Conservation (phyloP, 2,888 invertebrate genomes). For the Alloscopus bannaensis region DNA sequence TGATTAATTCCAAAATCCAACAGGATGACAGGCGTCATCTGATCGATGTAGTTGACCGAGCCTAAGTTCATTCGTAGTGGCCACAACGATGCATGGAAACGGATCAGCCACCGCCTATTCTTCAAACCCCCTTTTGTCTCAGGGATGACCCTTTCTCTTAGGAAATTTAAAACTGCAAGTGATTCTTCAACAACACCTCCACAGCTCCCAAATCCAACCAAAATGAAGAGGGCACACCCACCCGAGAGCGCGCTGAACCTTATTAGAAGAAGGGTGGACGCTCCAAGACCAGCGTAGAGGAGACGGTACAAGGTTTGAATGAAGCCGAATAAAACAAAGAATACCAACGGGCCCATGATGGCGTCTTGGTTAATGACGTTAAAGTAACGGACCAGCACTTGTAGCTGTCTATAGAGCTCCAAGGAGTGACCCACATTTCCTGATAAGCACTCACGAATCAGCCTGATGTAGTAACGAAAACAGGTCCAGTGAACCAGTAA, state of each 20-base stretch:
- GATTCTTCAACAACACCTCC: not conserved
- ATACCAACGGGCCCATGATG: not conserved
- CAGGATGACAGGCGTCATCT: not conserved
- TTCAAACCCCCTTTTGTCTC: not conserved
- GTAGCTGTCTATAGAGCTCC: not conserved
- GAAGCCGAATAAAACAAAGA: not conserved
- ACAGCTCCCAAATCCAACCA: not conserved
- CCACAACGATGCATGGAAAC: not conserved
- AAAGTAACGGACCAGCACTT: not conserved
- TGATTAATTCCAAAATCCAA: not conserved
- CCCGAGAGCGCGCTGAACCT: not conserved
- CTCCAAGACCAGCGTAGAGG: not conserved
- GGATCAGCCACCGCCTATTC: not conserved
- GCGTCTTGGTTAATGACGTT: not conserved
- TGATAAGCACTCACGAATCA: too few relatives aligned
- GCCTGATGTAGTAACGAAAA: not conserved
- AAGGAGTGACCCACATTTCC: too few relatives aligned
- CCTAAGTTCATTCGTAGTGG: slow-evolving; percentile 1
- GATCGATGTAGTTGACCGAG: slow-evolving; percentile 16
- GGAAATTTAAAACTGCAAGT: not conserved
- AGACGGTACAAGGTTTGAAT: not conserved
- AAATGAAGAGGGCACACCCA: not conserved
- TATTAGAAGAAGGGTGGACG: not conserved
- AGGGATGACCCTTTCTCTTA: not conserved
- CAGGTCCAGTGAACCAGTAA: not conserved